Percentiles rank a stretch among this genome's conserved stretches.
phyloP scores from a whole-genome alignment of 1,140 invertebrate genomes.

The Drosophila lini region DNA sequence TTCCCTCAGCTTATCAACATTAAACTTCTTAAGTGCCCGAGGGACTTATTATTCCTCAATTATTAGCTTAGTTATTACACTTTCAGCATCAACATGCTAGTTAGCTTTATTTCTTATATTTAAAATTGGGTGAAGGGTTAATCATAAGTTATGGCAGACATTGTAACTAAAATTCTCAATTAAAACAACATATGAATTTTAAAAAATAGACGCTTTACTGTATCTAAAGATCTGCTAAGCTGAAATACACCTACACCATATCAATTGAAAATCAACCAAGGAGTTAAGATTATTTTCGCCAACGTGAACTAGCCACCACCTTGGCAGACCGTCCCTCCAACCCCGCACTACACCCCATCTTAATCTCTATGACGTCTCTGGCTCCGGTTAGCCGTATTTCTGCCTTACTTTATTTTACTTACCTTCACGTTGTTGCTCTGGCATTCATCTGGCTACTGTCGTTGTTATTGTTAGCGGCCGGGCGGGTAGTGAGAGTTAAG shows the following conservation, averaged over 20 bases:
- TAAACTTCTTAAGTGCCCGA: neutral
- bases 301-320: slow-evolving; percentile 13
- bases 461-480: slow-evolving; percentile 55
- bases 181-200: neutral
- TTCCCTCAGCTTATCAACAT: neutral
- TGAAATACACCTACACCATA: slow-evolving; percentile 5
- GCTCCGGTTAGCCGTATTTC: slow-evolving; percentile 9
- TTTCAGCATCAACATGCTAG: too few species aligned
- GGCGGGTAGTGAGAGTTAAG: slow-evolving; percentile 48
- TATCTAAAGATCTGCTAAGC: neutral
- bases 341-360: neutral
- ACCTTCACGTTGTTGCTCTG: slow-evolving; percentile 29
- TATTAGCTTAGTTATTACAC: too few species aligned
- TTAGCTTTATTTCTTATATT: neutral
- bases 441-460: slow-evolving; percentile 62
- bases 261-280: slow-evolving; percentile 27
- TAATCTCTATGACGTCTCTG: slow-evolving; percentile 47
- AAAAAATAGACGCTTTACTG: neutral
- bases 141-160: neutral
- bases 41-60: neutral
- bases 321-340: neutral
- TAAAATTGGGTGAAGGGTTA: neutral
- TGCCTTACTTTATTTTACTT: slow-evolving; percentile 24
- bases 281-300: slow-evolving; percentile 35
- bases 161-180: neutral